Evolutionary conservation across 1,140 invertebrate genomes (phyloP), one percentile per base, ranked within the genome.

Genomic region (Formica exsecta): DNA sequence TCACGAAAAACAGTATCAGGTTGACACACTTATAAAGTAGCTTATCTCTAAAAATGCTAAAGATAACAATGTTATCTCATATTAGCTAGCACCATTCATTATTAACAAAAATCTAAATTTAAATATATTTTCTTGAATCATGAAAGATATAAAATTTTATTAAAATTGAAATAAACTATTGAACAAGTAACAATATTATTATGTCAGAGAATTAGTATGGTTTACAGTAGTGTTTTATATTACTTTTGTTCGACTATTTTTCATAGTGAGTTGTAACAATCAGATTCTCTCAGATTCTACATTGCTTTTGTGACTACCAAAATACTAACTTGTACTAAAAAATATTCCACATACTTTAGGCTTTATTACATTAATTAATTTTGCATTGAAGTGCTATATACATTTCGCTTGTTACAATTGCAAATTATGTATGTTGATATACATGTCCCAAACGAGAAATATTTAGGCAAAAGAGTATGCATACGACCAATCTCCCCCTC

Each of bases 341-440:
- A 80, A 89, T 90, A 85, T 22, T 89, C n/a, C 57, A 59, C 54
- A 85, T 87, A 59, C 16, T 68, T 87, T 85, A 75, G 48, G 75
- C 61, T 80, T 32, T 89, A 62, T 64, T 62, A 77, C 62, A 41
- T 51, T 36, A 61, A 48, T 89, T 80, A 71, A 25, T 48, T 85
- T 89, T 85, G 85, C 76, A 70, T 81, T 85, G 64, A 71, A 76
- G 62, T 57, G 61, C 59, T 68, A 54, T 80, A 54, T 3, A 51
- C 11, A 66, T 57, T 25, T 44, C 25, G 54, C n/a, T 32, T 66
- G 22, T 13, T 57, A 65, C 1, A 71, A 61, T 59, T 80, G 80
- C 16, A 75, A 25, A 57, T 80, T 64, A 11, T 44, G 4, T 38
- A 57, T 57, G 11, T 85, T 3, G 41, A 9, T 61, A 61, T 77